Conservation (phyloP, 2,888 invertebrate genomes). For the Spialia ferax region DNA sequence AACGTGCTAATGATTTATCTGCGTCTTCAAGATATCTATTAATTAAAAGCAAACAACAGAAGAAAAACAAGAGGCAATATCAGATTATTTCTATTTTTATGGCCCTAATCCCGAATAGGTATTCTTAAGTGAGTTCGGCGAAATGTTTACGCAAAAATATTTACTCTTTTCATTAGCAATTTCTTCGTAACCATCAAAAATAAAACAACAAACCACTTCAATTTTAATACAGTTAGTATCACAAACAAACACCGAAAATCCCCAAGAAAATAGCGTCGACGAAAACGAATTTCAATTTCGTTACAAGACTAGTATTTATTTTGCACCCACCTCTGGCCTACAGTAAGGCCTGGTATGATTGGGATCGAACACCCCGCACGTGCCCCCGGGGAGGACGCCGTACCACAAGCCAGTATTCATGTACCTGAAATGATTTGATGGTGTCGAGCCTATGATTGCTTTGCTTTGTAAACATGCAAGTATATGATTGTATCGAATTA, state of each 20-base stretch:
- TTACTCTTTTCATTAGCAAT: neutral
- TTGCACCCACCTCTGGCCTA: slow-evolving; percentile 62
- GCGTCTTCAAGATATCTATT: too few relatives aligned
- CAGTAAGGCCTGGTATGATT: slow-evolving; percentile 93
- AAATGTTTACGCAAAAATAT: too few relatives aligned
- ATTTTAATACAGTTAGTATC: neutral
- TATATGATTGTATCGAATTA: neutral
- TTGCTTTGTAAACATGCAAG: neutral
- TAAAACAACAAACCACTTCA: neutral
- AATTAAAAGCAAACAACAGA: too few relatives aligned
- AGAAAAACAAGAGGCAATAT: too few relatives aligned
- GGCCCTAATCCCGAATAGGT: too few relatives aligned
- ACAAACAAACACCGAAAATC: neutral
- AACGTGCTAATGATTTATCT: too few relatives aligned
- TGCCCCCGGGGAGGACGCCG: slow-evolving; percentile 95
- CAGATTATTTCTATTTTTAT: too few relatives aligned
- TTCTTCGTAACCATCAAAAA: neutral
- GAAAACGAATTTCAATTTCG: too few relatives aligned
- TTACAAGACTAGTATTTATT: too few relatives aligned
- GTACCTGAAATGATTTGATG: slow-evolving; percentile 61
- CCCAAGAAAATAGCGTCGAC: neutral
- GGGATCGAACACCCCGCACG: slow-evolving; percentile 97
- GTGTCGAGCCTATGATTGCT: slow-evolving; percentile 13
- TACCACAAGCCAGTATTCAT: slow-evolving; percentile 93
- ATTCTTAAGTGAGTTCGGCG: too few relatives aligned